Evolutionary conservation across 2,888 invertebrate species (phyloP), one percentile per base, ranked within the genome.

Genomic region (Nemotelus nigrinus): DNA sequence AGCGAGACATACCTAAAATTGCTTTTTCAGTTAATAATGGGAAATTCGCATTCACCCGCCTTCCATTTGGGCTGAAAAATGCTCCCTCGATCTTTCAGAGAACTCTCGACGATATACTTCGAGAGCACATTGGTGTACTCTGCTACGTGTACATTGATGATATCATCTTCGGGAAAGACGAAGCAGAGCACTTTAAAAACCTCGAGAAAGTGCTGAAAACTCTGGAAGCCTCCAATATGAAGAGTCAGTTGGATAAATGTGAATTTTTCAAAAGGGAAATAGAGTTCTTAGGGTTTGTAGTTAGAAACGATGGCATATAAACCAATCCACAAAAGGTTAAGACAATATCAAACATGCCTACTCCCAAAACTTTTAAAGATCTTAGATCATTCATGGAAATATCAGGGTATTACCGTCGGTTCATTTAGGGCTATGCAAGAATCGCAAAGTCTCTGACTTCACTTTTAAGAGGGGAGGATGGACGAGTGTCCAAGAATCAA

Each of bases 141-240:
- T 50, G 50, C n/a, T 58, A 25, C 3, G 58, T 58, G 4, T 58
- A 58, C 58, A 58, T 58, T 4, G 58, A 58, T n/a, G 58, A 58
- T 25, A 55, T 70, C 7, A 70, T 70, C 25, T 70, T 70, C 78
- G 78, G 84, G 6, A 77, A 75, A 64, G 81, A 81, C 45, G 80
- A 81, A 68, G 82, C 85, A 2, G 81, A 82, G 47, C 85, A 81
- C 77, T 79, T 86, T 41, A 84, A 85, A 3, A 84, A 84, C 72
- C 67, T 84, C 2, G 78, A 60, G 5, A n/a, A 25, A 60, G 63
- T 39, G 5, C 6, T n/a, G 6, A 60, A 39, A 60, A n/a, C n/a
- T n/a, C n/a, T n/a, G n/a, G n/a, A n/a, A n/a, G n/a, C 2, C 60
- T 3, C 25, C 25, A 58, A 58, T 7, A 60, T 60, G 60, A 25